Percentiles rank a stretch among this genome's conserved stretches.
phyloP scores from a whole-genome alignment of 2,797 vertebrate genomes.

The Pipistrellus pygmaeus region DNA sequence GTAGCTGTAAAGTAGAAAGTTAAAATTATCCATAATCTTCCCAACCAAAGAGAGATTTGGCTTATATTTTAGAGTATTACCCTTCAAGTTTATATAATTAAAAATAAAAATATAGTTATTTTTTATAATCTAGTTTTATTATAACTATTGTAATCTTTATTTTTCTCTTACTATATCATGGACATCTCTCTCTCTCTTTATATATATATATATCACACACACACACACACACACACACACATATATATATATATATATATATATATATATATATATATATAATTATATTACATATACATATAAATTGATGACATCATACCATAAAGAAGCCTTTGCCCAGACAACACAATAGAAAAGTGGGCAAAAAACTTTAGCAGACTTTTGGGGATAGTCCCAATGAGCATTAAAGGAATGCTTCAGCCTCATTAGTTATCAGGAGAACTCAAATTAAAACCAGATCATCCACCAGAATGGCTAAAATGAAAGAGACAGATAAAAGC shows the following conservation, averaged over 20 bases:
- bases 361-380: background rate
- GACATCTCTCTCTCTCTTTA: background rate
- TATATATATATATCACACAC: no score
- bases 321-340: background rate
- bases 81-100: slow-evolving; percentile 11
- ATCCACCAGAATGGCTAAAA: background rate
- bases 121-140: background rate
- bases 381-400: background rate
- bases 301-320: background rate
- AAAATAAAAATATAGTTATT: slow-evolving; percentile 28
- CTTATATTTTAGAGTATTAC: slow-evolving; percentile 12
- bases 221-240: no score
- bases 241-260: background rate
- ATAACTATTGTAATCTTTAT: background rate
- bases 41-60: background rate
- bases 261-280: background rate
- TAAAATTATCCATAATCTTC: slow-evolving; percentile 45
- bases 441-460: background rate
- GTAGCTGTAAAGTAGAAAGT: slow-evolving; percentile 17
- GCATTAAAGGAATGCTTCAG: slow-evolving; percentile 11
- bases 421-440: background rate
- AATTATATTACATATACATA: background rate
- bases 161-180: background rate
- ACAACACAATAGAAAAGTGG: background rate
- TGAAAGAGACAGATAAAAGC: background rate